Evolutionary conservation across 37 sponge, comb jelly and placozoan species (phyloP).

Genomic region (Hexactinellida sp.): DNA sequence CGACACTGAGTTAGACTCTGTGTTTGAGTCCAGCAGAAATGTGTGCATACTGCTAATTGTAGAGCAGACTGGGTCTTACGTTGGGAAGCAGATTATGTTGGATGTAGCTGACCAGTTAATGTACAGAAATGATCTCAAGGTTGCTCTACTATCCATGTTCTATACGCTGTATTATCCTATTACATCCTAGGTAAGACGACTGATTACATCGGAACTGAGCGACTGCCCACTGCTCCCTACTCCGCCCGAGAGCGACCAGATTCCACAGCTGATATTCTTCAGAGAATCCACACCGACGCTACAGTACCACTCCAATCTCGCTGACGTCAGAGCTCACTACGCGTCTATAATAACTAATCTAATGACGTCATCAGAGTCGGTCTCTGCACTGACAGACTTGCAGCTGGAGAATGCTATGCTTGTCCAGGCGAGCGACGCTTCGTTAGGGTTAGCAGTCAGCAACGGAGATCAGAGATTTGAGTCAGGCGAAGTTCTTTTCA

Average conservation of each 20-base stretch:
- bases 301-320: background rate
- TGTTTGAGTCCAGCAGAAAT: background rate
- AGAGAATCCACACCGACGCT: background rate
- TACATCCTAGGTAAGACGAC: background rate
- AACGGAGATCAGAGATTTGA: background rate
- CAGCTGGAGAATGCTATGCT: background rate
- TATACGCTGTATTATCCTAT: background rate
- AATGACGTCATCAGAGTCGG: background rate
- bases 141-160: background rate
- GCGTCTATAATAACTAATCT: background rate
- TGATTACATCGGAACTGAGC: background rate
- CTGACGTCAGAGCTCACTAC: background rate
- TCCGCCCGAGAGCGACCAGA: background rate
- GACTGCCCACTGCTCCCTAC: background rate
- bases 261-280: background rate
- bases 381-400: background rate
- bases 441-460: background rate
- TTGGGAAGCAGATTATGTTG: background rate
- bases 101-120: background rate
- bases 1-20: background rate
- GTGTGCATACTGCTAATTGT: background rate
- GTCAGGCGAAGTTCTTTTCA: background rate
- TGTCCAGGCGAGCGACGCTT: background rate
- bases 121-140: background rate
- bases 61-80: background rate